Conservation (phyloP, 2,113 vertebrate species). For the Ageneiosus marmoratus region DNA sequence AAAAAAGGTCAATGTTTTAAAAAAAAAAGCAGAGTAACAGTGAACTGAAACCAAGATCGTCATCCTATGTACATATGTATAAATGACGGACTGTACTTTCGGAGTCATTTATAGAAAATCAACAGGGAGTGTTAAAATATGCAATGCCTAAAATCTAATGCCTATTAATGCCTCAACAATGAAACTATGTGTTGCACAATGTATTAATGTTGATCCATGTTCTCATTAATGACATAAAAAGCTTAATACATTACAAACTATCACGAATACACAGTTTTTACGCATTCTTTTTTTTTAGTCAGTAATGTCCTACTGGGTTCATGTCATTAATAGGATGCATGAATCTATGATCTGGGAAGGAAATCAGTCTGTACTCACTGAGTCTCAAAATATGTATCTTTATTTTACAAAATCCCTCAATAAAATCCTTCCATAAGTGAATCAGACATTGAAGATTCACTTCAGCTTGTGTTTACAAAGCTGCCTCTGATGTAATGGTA, state of each 20-base stretch:
- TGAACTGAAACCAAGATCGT: not conserved
- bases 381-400: not conserved
- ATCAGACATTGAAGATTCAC: not conserved
- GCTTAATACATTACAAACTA: not conserved
- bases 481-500: slow-evolving; percentile 1
- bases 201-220: not conserved
- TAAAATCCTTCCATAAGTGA: not conserved
- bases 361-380: not conserved
- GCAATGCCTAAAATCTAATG: not conserved
- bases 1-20: slow-evolving; percentile 18
- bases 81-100: not conserved
- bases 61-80: not conserved
- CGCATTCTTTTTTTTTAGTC: not conserved
- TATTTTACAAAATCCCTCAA: not conserved
- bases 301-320: not conserved
- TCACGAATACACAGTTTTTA: not conserved
- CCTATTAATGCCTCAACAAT: not conserved
- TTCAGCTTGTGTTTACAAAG: slow-evolving; percentile 1
- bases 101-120: not conserved
- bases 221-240: not conserved
- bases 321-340: not conserved
- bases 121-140: not conserved
- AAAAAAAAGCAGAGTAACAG: slow-evolving; percentile 14
- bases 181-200: not conserved
- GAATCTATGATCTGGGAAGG: not conserved